Evolutionary conservation across 2,113 vertebrate genomes (phyloP), one percentile per base, ranked within the genome.

Genomic region (Pycnonotus jocosus): DNA sequence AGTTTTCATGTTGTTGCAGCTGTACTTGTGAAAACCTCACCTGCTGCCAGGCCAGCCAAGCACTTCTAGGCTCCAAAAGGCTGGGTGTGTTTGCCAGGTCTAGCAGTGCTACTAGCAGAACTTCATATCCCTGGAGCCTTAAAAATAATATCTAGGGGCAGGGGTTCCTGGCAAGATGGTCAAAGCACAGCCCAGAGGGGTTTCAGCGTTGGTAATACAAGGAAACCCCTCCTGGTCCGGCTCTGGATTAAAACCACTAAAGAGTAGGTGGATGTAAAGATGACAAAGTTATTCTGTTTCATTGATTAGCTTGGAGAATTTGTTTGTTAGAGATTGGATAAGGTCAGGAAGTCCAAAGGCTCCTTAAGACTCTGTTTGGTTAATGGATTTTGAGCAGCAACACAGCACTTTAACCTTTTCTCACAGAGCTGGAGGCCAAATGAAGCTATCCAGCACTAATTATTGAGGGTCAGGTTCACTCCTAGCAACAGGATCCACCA

Each of bases 331-430:
- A 88, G 68, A 64, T n/a, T 83, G 80, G 56, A 19, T 70, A 80
- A 78, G 85, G 85, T 90, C 68, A 86, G 31, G 35, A 94, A 90
- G n/a, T 88, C 82, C 82, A 88, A 92, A 88, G 37, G n/a, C 85
- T 93, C 60, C 71, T 92, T 92, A 96, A 90, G 88, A 84, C 60
- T 88, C 68, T 86, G 35, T 81, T 91, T 95, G 85, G 85, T 92
- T 90, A 86, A 92, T 83, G 72, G 93, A 94, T 92, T 97, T 90
- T 80, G 72, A 93, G 12, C 47, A 66, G 71, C 58, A 58, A 31
- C n/a, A 3, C 35, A 58, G 44, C 51, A 64, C 42, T 92, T 83
- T 37, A 90, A 86, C 88, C 76, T 93, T 83, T 88, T 47, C 58
- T 94, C 48, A 47, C 45, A 68, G 78, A 90, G 74, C 50, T 83